Conservation (phyloP, 64 coral and sea anemone genomes). For the Trachythela sp. region DNA sequence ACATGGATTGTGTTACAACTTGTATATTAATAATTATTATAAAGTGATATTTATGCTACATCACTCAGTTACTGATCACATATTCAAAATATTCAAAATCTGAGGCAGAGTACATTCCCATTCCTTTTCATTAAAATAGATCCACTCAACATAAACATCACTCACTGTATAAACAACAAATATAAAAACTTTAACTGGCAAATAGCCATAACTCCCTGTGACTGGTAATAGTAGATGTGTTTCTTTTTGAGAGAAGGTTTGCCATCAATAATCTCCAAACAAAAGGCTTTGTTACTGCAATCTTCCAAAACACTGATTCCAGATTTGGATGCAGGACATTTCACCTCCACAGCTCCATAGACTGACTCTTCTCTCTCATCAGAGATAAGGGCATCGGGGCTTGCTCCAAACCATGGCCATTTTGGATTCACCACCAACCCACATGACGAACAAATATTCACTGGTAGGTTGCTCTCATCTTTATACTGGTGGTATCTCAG, state of each 20-base stretch:
- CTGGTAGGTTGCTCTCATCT: background rate
- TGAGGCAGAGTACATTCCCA: too few species aligned
- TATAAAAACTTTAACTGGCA: too few species aligned
- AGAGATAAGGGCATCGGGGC: too few species aligned
- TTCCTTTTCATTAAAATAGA: background rate
- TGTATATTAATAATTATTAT: background rate
- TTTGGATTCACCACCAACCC: background rate
- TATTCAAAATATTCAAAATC: background rate
- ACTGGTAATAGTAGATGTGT: too few species aligned
- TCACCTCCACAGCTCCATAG: slow-evolving; percentile 4
- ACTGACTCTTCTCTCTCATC: background rate
- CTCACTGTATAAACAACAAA: too few species aligned
- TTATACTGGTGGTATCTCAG: background rate
- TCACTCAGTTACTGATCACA: slow-evolving; percentile 10
- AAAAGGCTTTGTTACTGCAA: background rate
- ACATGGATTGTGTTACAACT: background rate
- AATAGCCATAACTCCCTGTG: too few species aligned
- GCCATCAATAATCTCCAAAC: too few species aligned
- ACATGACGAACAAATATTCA: background rate
- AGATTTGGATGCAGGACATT: slow-evolving; percentile 16
- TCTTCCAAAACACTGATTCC: background rate
- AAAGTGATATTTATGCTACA: background rate
- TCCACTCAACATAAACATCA: background rate
- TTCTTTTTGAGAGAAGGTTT: too few species aligned
- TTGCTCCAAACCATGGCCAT: too few species aligned